These are phyloP conservation scores for Glyptemys insculpta DNA, from an alignment of 2,797 vertebrate species.

Conservation along the genomic window DNA sequence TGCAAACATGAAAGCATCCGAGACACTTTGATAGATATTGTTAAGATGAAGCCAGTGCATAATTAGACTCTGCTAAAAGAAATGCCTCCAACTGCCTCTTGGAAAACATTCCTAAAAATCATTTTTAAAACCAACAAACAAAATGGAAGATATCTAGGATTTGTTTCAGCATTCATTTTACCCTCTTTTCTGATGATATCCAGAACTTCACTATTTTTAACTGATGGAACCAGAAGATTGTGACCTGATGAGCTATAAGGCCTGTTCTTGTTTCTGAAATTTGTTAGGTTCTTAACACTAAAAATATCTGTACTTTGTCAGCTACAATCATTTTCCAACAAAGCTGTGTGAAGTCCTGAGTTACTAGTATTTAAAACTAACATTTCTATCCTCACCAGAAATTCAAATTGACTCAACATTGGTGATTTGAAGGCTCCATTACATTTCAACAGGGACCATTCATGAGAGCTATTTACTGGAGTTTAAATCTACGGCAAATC, in stretches of 20 bases:
- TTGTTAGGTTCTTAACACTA: neutral
- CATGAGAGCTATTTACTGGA: neutral
- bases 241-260: neutral
- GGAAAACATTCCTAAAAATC: slow-evolving; percentile 45
- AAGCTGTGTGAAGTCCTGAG: neutral
- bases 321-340: neutral
- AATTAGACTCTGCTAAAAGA: slow-evolving; percentile 34
- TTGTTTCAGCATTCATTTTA: neutral
- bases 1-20: slow-evolving; percentile 23
- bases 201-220: neutral
- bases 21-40: slow-evolving; percentile 58
- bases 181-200: neutral
- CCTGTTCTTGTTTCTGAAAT: neutral
- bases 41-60: slow-evolving; percentile 54
- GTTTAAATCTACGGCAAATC: neutral
- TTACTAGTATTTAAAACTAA: neutral
- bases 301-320: neutral
- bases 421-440: neutral
- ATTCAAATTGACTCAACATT: too few relatives aligned
- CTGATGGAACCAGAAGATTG: neutral
- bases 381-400: neutral
- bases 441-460: neutral
- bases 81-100: slow-evolving; percentile 49
- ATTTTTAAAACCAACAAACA: slow-evolving; percentile 34
- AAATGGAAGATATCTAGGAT: neutral